These are phyloP conservation scores for Euphonia xanthogaster DNA, from an alignment of 2,797 vertebrate species.

Conservation along the genomic window DNA sequence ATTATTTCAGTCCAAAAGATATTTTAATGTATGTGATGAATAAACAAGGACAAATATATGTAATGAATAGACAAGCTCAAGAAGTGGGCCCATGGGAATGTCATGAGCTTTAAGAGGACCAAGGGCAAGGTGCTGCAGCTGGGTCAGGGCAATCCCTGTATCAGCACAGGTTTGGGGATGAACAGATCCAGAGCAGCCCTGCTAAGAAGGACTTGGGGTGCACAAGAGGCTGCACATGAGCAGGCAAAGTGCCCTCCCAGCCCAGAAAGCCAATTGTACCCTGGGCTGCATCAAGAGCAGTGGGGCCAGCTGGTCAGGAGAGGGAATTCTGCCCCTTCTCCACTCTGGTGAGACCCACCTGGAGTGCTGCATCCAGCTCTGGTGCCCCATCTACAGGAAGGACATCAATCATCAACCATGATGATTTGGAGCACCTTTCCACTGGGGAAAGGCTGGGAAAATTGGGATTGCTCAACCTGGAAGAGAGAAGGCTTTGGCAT, in stretches of 20 bases:
- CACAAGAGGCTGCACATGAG: neutral
- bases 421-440: neutral
- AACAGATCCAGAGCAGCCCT: neutral
- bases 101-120: neutral
- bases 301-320: neutral
- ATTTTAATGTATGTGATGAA: neutral
- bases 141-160: neutral
- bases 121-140: neutral
- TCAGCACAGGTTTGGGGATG: neutral
- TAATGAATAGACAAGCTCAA: neutral
- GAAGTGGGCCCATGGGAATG: rapidly evolving
- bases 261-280: neutral
- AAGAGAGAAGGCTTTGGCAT: neutral
- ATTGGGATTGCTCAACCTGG: neutral
- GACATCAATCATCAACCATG: neutral
- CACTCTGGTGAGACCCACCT: neutral
- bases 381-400: neutral
- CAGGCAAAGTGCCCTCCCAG: neutral
- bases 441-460: neutral
- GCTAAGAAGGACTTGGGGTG: neutral
- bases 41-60: neutral
- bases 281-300: neutral
- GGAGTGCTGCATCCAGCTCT: neutral
- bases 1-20: neutral
- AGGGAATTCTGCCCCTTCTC: neutral